These are phyloP conservation scores for Nymphalis urticae DNA, from an alignment of 2,888 invertebrate genomes.

Conservation along the genomic window DNA sequence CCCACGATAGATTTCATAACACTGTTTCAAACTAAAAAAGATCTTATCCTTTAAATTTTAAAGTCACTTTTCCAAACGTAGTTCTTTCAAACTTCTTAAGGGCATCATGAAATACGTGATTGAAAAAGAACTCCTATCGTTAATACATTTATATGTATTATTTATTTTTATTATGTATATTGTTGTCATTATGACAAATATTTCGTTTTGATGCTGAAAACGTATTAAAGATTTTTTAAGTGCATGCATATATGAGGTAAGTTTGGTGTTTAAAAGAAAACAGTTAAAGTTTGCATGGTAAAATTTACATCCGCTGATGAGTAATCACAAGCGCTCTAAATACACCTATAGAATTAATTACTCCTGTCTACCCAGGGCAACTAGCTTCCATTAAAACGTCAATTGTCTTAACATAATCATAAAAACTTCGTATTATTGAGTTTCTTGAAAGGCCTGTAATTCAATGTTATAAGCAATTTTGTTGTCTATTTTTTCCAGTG, in stretches of 20 bases:
- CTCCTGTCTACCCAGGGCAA: too few relatives aligned
- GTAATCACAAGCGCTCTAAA: too few relatives aligned
- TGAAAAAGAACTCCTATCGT: conserved; percentile 48
- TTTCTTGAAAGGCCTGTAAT: too few relatives aligned
- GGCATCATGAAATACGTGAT: conserved; percentile 38
- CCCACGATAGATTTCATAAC: conserved; percentile 61
- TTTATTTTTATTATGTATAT: too few relatives aligned
- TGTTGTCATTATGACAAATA: conserved; percentile 40
- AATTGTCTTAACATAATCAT: too few relatives aligned
- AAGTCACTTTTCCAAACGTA: conserved; percentile 34
- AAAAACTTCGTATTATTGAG: too few relatives aligned
- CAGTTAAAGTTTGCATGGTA: not conserved
- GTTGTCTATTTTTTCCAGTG: too few relatives aligned
- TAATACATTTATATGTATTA: too few relatives aligned
- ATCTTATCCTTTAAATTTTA: conserved; percentile 33
- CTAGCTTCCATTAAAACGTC: too few relatives aligned
- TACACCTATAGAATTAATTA: too few relatives aligned
- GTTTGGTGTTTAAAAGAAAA: not conserved
- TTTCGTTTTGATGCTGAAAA: conserved; percentile 14
- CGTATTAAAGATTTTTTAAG: conserved; percentile 8
- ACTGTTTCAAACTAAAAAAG: conserved; percentile 42
- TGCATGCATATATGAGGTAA: not conserved
- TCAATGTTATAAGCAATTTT: too few relatives aligned
- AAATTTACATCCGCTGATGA: not conserved
- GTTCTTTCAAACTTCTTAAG: conserved; percentile 29